phyloP scores from a whole-genome alignment of 2,888 invertebrate genomes.

The Hyalella azteca region DNA sequence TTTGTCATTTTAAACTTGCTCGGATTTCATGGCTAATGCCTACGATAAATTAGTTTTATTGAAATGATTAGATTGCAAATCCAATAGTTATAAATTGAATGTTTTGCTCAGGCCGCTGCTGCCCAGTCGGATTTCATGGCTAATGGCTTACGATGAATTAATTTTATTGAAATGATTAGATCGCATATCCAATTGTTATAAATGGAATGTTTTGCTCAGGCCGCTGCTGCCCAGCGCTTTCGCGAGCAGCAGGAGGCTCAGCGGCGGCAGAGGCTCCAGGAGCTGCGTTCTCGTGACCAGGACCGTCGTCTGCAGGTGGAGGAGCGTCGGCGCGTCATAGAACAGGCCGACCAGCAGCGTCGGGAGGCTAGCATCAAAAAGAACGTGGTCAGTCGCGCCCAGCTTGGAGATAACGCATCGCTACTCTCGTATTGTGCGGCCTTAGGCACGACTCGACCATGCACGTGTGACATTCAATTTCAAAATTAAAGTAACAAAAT shows the following conservation, averaged over 20 bases:
- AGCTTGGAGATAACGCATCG: background rate
- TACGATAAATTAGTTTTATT: too few species aligned
- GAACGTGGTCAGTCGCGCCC: slow-evolving; percentile 68
- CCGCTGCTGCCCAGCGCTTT: slow-evolving; percentile 65
- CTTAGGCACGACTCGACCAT: too few species aligned
- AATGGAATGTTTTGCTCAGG: slow-evolving; percentile 36
- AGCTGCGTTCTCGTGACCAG: slow-evolving; percentile 76
- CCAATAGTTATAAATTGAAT: background rate
- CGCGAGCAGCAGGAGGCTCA: slow-evolving; percentile 88
- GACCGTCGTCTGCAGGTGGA: slow-evolving; percentile 71
- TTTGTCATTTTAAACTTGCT: too few species aligned
- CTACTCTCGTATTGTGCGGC: background rate
- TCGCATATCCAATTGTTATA: background rate
- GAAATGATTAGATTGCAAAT: background rate
- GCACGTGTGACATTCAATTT: too few species aligned
- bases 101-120: slow-evolving; percentile 50
- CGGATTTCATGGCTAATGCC: too few species aligned
- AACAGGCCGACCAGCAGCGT: slow-evolving; percentile 85
- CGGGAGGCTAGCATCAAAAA: slow-evolving; percentile 84
- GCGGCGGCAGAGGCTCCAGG: slow-evolving; percentile 79
- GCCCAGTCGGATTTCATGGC: too few species aligned
- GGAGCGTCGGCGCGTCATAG: slow-evolving; percentile 85
- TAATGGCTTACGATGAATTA: too few species aligned
- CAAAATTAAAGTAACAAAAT: too few species aligned
- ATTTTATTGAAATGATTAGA: background rate